A percentile compares a stretch with the other conserved stretches of the same genome.
Conservation (phyloP, 2,113 vertebrate genomes). For the Actinemys pallida region DNA sequence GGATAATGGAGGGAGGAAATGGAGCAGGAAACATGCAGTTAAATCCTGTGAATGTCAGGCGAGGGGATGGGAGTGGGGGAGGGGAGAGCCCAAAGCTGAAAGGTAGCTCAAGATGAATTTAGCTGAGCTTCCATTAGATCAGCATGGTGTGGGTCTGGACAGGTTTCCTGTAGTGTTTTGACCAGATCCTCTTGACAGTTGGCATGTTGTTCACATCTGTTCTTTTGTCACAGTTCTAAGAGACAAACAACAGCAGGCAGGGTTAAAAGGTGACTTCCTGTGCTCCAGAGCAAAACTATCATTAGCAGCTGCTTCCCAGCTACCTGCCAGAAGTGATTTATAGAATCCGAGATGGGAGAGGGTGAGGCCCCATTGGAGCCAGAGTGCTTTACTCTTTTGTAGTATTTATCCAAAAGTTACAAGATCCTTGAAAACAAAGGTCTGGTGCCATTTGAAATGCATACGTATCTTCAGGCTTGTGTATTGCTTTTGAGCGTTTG, state of each 20-base stretch:
- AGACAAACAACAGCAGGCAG: constrained; percentile 90
- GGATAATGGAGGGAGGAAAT: background rate
- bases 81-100: background rate
- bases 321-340: constrained; percentile 96
- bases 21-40: background rate
- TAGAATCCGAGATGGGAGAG: constrained; percentile 38
- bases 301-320: constrained; percentile 94
- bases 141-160: background rate
- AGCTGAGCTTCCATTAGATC: background rate
- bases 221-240: constrained; percentile 83
- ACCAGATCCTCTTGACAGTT: constrained; percentile 66
- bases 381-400: background rate
- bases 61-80: rapidly evolving
- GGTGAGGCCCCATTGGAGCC: constrained; percentile 18
- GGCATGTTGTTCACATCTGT: constrained; percentile 79
- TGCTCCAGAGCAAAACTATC: constrained; percentile 83
- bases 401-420: background rate
- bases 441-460: background rate
- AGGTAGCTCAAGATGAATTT: background rate
- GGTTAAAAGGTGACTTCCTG: constrained; percentile 98
- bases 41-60: background rate
- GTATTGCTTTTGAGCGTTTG: background rate
- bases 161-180: constrained; percentile 72
- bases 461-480: no score
- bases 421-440: background rate